Evolutionary conservation across 2,797 vertebrate genomes (phyloP), one percentile per base, ranked within the genome.

Genomic region (Pangasius macronema): DNA sequence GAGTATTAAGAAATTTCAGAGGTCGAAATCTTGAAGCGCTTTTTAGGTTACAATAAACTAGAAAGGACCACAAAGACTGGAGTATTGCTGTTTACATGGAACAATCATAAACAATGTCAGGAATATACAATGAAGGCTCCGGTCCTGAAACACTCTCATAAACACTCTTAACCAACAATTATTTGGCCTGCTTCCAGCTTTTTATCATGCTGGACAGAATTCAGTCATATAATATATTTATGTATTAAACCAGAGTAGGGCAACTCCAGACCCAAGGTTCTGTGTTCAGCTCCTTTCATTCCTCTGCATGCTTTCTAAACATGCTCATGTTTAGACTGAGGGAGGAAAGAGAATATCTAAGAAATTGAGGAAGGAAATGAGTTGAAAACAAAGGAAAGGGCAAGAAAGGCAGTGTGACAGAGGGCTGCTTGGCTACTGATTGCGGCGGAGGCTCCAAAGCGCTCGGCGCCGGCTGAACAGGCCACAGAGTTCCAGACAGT

Each of bases 301-400:
- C 57, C 76, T 79, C 13, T 84, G 57, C 57, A 82, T 90, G 91
- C 93, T 93, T 95, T 95, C 93, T 94, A 94, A 95, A 93, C 92
- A 95, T 88, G 94, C 93, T 93, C 94, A 93, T 95, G 94, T 95
- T 96, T 95, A 93, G 94, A 94, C 94, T 91, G 16, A 75, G 92
- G 90, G 89, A 92, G 90, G 82, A 92, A 89, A 90, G 90, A 92
- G 88, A 91, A 90, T 93, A 95, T 95, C 91, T 93, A 92, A 95
- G 94, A 95, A 96, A 94, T 93, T 90, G 89, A 95, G 95, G 95
- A 96, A 96, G 96, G 95, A 96, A 96, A 93, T 75, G 65, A 92
- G 92, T 93, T 91, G 89, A 95, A 96, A 96, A 95, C 95, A 96
- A 94, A 95, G 95, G 95, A 96, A 96, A 92, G 92, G 95, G 95